Conservation (phyloP, 2,888 invertebrate genomes). For the Megaustenia siamemsis region DNA sequence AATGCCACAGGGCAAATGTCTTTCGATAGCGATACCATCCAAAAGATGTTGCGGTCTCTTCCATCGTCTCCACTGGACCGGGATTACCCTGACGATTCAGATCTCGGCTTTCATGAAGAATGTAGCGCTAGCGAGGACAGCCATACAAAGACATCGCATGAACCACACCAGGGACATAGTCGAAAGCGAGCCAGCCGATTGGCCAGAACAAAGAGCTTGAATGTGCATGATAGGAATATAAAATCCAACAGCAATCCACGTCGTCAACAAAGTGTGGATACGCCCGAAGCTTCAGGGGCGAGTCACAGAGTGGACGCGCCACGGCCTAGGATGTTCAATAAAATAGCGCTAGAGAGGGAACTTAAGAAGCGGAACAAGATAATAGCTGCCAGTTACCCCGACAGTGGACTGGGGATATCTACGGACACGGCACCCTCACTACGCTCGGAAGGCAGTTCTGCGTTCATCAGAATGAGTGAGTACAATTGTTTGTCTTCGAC, state of each 20-base stretch:
- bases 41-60: slow-evolving; percentile 96
- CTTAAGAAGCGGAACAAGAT: slow-evolving; percentile 67
- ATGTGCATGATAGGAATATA: slow-evolving; percentile 59
- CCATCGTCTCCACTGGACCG: slow-evolving; percentile 81
- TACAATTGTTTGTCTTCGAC: background rate
- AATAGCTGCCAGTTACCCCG: slow-evolving; percentile 73
- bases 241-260: slow-evolving; percentile 42
- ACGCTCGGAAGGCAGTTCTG: slow-evolving; percentile 67
- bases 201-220: slow-evolving; percentile 62
- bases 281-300: background rate
- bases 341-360: slow-evolving; percentile 68
- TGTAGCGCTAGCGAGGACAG: slow-evolving; percentile 45
- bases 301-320: slow-evolving; percentile 55
- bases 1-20: slow-evolving; percentile 76
- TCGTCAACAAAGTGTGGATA: slow-evolving; percentile 50
- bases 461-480: slow-evolving; percentile 55
- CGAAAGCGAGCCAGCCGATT: slow-evolving; percentile 52
- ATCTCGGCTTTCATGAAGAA: slow-evolving; percentile 72
- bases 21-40: slow-evolving; percentile 91
- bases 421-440: slow-evolving; percentile 67
- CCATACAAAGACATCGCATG: background rate
- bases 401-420: slow-evolving; percentile 76
- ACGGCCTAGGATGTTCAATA: slow-evolving; percentile 60
- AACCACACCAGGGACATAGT: background rate
- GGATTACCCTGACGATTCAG: slow-evolving; percentile 63